Evolutionary conservation across 2,888 invertebrate genomes (phyloP).

Genomic region (Leptopilina drosophilae): DNA sequence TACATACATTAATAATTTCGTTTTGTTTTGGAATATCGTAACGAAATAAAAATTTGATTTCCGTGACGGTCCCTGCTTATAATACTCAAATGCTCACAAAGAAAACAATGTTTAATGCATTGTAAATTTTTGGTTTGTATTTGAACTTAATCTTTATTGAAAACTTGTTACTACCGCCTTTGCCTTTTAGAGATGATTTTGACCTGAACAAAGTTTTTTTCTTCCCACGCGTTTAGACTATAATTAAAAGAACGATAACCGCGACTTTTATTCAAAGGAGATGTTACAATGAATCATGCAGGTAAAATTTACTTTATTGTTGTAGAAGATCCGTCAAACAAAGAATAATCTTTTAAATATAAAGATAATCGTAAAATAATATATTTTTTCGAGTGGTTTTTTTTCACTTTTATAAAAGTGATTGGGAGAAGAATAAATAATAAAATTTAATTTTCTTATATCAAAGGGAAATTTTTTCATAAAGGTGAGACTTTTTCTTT

Average conservation of each 20-base stretch:
- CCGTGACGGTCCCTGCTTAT: too few relatives aligned
- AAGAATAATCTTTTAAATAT: background rate
- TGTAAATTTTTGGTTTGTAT: slow-evolving; percentile 1
- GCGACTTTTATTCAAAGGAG: background rate
- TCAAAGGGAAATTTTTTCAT: too few relatives aligned
- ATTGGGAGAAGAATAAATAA: too few relatives aligned
- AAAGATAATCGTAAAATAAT: too few relatives aligned
- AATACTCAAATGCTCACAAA: background rate
- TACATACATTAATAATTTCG: too few relatives aligned
- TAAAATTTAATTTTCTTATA: too few relatives aligned
- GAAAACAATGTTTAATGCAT: background rate
- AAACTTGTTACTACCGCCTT: slow-evolving; percentile 29
- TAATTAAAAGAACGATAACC: slow-evolving; percentile 9
- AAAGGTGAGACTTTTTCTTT: too few relatives aligned
- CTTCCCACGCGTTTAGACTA: slow-evolving; percentile 23
- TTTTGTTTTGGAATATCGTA: too few relatives aligned
- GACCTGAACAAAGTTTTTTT: background rate
- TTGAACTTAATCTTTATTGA: background rate
- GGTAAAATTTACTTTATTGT: background rate
- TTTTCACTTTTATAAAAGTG: too few relatives aligned
- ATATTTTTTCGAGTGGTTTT: too few relatives aligned
- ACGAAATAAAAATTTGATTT: too few relatives aligned
- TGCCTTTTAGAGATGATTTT: slow-evolving; percentile 33
- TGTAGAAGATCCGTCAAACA: slow-evolving; percentile 12
- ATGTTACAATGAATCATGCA: slow-evolving; percentile 13